Percentiles rank a stretch among this genome's conserved stretches.
Conservation (phyloP, 2,113 vertebrate species). For the Calidris pugnax region DNA sequence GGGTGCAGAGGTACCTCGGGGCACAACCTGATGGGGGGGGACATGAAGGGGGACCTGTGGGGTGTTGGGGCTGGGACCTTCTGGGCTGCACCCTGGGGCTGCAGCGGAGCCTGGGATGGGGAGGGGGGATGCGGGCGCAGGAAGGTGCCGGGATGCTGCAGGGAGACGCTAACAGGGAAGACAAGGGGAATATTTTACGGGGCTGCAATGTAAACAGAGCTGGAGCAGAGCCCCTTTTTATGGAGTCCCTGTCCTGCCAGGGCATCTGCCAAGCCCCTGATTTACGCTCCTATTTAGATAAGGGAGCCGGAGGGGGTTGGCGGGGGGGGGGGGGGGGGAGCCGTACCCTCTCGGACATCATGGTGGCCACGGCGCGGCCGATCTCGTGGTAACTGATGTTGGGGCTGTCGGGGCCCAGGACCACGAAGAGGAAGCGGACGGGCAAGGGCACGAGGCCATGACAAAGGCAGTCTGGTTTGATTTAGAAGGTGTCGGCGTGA, state of each 20-base stretch:
- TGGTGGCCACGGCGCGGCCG: too few species aligned
- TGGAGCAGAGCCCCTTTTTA: conserved; percentile 86
- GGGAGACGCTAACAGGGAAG: conserved; percentile 75
- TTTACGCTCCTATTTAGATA: conserved; percentile 96
- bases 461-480: conserved; percentile 61
- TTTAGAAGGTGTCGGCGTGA: conserved; percentile 46
- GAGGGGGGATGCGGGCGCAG: neutral
- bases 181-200: conserved; percentile 83
- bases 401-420: too few species aligned
- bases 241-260: conserved; percentile 87
- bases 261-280: conserved; percentile 85
- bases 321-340: conserved; percentile 82
- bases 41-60: fast-evolving
- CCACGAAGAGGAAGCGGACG: too few species aligned
- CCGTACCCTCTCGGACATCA: too few species aligned
- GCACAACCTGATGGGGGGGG: neutral
- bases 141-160: conserved; percentile 66
- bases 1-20: neutral
- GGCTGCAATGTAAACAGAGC: conserved; percentile 87
- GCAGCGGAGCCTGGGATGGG: fast-evolving
- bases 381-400: too few species aligned
- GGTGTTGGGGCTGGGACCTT: neutral
- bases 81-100: neutral
- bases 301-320: conserved; percentile 72
- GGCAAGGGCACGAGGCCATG: too few species aligned